Conservation (phyloP, 2,888 invertebrate species). For the Chesias legatella region DNA sequence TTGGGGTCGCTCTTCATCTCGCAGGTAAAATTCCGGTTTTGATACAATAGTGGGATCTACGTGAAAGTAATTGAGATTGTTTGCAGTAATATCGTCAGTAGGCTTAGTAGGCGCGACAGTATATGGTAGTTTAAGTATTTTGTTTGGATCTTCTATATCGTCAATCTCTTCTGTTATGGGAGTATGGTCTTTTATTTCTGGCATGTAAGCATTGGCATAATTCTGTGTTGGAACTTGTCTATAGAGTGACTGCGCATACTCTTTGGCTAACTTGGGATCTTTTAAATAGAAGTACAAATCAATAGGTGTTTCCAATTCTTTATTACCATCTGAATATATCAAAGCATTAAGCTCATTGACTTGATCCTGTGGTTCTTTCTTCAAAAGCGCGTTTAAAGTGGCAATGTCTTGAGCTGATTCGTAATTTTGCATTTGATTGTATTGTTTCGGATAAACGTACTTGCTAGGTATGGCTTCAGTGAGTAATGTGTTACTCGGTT, state of each 20-base stretch:
- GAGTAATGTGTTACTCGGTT: slow-evolving; percentile 39
- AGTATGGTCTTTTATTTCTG: slow-evolving; percentile 51
- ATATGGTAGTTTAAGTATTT: slow-evolving; percentile 25
- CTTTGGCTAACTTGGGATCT: slow-evolving; percentile 39
- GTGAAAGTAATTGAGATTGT: slow-evolving; percentile 54
- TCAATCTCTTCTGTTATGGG: slow-evolving; percentile 70
- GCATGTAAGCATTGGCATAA: slow-evolving; percentile 45
- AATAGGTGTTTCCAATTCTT: slow-evolving; percentile 49
- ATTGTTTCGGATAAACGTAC: slow-evolving; percentile 57
- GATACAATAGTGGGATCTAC: slow-evolving; percentile 43
- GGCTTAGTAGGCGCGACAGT: slow-evolving; percentile 29
- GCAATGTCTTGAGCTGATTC: slow-evolving; percentile 61
- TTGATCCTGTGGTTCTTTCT: slow-evolving; percentile 71
- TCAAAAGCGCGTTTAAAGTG: slow-evolving; percentile 66
- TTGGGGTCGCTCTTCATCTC: slow-evolving; percentile 35
- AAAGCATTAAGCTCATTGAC: slow-evolving; percentile 71
- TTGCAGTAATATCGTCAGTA: slow-evolving; percentile 38
- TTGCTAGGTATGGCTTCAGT: slow-evolving; percentile 54
- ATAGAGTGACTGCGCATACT: slow-evolving; percentile 42
- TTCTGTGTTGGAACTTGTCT: slow-evolving; percentile 37
- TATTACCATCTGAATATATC: slow-evolving; percentile 42
- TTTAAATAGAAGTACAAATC: slow-evolving; percentile 63
- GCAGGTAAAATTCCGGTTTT: slow-evolving; percentile 22
- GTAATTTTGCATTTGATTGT: slow-evolving; percentile 52
- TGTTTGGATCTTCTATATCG: slow-evolving; percentile 61